Percentiles rank a stretch among this genome's conserved stretches.
Evolutionary conservation across 2,797 vertebrate species (phyloP).

Genomic region (Catamblyrhynchus diadema): DNA sequence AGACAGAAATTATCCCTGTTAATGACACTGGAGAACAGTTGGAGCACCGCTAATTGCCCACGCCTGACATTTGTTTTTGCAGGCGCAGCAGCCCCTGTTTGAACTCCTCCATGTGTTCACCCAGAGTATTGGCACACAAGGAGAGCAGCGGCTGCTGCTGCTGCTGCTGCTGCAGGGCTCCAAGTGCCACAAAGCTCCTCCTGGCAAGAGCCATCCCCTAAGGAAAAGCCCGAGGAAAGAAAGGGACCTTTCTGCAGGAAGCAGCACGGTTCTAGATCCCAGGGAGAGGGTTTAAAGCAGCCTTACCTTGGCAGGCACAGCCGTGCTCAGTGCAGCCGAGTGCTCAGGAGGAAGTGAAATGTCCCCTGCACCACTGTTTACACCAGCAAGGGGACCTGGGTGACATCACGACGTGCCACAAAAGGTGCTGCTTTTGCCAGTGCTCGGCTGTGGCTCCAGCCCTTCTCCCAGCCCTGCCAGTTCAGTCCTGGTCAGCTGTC

Average conservation of each 20-base stretch:
- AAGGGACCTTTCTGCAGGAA: fast-evolving
- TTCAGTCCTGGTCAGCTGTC: fast-evolving
- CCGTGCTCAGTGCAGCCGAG: neutral
- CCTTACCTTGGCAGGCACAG: conserved; percentile 26
- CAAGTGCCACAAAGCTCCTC: neutral
- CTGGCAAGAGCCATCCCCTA: neutral
- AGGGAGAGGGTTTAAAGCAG: neutral
- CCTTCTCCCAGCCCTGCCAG: neutral
- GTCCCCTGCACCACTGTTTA: conserved; percentile 22
- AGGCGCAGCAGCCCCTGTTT: neutral
- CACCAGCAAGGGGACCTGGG: neutral
- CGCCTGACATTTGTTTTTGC: neutral
- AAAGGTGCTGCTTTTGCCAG: neutral
- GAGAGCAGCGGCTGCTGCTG: neutral
- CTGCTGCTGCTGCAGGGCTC: neutral
- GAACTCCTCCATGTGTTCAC: neutral
- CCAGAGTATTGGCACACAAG: neutral
- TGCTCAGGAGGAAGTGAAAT: conserved; percentile 65
- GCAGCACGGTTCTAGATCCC: neutral
- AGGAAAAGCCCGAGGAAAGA: neutral
- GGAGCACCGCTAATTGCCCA: neutral
- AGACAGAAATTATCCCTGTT: neutral
- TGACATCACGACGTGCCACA: neutral
- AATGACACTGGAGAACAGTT: fast-evolving
- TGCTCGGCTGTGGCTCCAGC: neutral